Evolutionary conservation across 2,888 invertebrate species (phyloP).

Genomic region (Tyria jacobaeae): DNA sequence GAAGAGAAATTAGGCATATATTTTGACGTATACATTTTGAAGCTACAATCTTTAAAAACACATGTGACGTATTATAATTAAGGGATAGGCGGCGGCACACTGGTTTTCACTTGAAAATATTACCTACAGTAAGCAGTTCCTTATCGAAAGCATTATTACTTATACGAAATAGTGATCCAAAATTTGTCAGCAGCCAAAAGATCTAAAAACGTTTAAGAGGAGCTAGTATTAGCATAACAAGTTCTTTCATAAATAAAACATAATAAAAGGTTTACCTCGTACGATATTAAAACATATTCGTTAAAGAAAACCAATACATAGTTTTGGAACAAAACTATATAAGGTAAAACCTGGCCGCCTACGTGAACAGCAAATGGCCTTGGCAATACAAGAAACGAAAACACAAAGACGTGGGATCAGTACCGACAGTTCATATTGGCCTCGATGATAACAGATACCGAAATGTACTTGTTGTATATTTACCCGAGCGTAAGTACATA

Average conservation of each 20-base stretch:
- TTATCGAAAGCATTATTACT: no score
- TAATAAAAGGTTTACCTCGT: neutral
- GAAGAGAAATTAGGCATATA: no score
- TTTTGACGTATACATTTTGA: no score
- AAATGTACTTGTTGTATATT: constrained; percentile 14
- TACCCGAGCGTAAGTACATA: constrained; percentile 16
- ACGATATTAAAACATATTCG: constrained; percentile 5
- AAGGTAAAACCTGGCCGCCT: constrained; percentile 42
- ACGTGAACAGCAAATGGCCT: constrained; percentile 37
- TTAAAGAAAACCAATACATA: constrained; percentile 15
- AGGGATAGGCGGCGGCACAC: no score
- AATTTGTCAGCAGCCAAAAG: no score
- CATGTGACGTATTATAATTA: no score
- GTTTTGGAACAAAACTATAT: constrained; percentile 25
- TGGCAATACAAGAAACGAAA: constrained; percentile 40
- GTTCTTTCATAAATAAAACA: constrained; percentile 2
- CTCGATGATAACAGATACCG: constrained; percentile 22
- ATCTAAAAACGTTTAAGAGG: neutral
- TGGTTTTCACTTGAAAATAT: no score
- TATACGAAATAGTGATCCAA: no score
- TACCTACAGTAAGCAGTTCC: no score
- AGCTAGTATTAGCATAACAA: neutral
- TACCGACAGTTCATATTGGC: constrained; percentile 13
- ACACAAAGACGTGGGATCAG: constrained; percentile 24
- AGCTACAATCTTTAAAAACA: no score